Evolutionary conservation across 2,888 invertebrate species (phyloP).

Genomic region (Abscondita cerata): DNA sequence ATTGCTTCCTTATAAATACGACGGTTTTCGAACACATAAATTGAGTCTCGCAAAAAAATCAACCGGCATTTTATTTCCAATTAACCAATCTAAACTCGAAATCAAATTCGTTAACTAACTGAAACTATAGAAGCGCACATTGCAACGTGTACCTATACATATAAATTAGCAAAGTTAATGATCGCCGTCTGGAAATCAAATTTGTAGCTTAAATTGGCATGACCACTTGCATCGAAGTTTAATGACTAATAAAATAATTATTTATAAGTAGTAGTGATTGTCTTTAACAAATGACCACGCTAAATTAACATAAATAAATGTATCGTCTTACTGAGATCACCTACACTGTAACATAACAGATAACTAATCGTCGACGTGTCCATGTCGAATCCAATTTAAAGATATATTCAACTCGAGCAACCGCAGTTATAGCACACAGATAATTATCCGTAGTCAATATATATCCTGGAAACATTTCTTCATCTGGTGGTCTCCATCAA

Average conservation of each 20-base stretch:
- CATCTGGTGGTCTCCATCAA: conserved; percentile 59
- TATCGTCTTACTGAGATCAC: no score
- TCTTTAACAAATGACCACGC: not conserved
- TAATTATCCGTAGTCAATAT: conserved; percentile 57
- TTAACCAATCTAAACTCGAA: conserved; percentile 40
- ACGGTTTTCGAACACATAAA: no score
- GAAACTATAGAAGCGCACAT: conserved; percentile 37
- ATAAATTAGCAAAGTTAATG: conserved; percentile 45
- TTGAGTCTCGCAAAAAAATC: conserved; percentile 5
- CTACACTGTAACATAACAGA: conserved; percentile 33
- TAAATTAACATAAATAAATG: not conserved
- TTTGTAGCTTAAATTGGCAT: conserved; percentile 30
- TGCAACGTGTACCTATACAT: conserved; percentile 41
- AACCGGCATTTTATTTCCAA: conserved; percentile 29
- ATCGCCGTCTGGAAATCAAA: conserved; percentile 33
- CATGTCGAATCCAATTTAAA: conserved; percentile 44
- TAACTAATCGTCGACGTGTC: conserved; percentile 39
- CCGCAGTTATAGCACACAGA: conserved; percentile 43
- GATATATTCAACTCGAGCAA: conserved; percentile 32
- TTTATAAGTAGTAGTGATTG: not conserved
- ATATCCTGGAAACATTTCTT: conserved; percentile 57
- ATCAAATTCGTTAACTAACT: conserved; percentile 42
- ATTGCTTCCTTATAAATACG: no score
- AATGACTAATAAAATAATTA: conserved; percentile 15
- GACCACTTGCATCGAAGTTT: conserved; percentile 15